Percentiles rank a stretch among this genome's conserved stretches.
Conservation (phyloP, 2,888 invertebrate species). For the Argyresthia albistria region DNA sequence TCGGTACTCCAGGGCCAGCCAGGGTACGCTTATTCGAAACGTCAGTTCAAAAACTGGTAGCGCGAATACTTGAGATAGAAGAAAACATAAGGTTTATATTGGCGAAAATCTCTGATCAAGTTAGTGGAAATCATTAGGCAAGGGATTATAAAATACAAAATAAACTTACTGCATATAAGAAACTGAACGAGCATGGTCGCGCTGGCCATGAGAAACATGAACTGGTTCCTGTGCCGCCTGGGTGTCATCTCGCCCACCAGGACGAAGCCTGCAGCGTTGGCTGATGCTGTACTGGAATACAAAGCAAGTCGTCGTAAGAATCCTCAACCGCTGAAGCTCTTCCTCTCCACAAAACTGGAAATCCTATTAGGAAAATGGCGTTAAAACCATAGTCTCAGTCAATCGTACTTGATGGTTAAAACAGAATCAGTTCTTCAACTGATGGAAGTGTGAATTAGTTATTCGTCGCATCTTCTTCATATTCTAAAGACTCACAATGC, state of each 20-base stretch:
- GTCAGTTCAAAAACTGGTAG: conserved; percentile 33
- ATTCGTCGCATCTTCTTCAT: too few relatives aligned
- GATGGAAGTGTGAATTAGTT: too few relatives aligned
- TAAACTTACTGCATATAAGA: conserved; percentile 33
- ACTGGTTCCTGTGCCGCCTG: conserved; percentile 29
- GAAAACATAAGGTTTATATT: neutral
- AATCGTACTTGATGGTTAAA: too few relatives aligned
- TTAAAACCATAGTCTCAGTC: too few relatives aligned
- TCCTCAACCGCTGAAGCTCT: too few relatives aligned
- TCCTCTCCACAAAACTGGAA: too few relatives aligned
- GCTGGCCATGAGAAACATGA: conserved; percentile 52
- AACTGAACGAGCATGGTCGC: conserved; percentile 44
- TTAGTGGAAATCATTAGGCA: too few relatives aligned
- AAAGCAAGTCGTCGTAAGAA: neutral
- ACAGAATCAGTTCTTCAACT: too few relatives aligned
- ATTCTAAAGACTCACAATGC: conserved; percentile 35
- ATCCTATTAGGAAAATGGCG: too few relatives aligned
- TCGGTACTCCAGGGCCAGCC: conserved; percentile 65
- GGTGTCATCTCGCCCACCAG: conserved; percentile 46
- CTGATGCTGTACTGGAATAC: conserved; percentile 40
- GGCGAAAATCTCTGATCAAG: neutral
- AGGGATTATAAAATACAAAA: neutral
- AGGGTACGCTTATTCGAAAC: conserved; percentile 38
- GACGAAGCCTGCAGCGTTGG: conserved; percentile 52
- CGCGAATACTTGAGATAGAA: conserved; percentile 29